Percentiles rank a stretch among this genome's conserved stretches.
Evolutionary conservation across 2,797 vertebrate genomes (phyloP).

Genomic region (Salmo trutta): DNA sequence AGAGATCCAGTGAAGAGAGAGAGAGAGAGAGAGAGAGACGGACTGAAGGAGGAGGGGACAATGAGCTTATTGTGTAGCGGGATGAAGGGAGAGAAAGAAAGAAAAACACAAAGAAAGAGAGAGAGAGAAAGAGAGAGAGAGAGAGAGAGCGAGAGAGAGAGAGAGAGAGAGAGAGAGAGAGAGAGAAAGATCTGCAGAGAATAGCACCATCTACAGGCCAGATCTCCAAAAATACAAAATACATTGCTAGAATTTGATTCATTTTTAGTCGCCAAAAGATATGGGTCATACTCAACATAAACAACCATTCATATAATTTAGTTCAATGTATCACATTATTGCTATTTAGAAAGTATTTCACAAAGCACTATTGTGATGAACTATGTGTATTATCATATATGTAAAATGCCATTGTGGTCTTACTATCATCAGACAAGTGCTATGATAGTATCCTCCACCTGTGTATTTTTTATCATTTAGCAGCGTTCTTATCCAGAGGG

Average conservation of each 20-base stretch:
- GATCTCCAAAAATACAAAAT: conserved; percentile 11
- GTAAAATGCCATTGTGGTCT: too few species aligned
- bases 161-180: background rate
- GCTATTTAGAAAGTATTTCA: background rate
- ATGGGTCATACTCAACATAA: background rate
- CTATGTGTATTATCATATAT: background rate
- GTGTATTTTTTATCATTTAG: background rate
- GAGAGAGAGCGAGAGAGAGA: conserved; percentile 6
- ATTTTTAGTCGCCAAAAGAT: background rate
- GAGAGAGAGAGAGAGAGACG: conserved; percentile 43
- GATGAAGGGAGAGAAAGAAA: conserved; percentile 23
- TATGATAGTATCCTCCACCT: conserved; percentile 10
- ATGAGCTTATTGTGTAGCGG: conserved; percentile 79
- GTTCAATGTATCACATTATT: background rate
- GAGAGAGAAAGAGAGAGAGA: conserved; percentile 45
- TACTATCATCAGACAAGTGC: background rate
- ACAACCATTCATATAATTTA: background rate
- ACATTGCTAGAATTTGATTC: background rate
- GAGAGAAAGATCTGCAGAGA: conserved; percentile 74
- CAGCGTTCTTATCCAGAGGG: background rate
- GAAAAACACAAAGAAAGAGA: background rate
- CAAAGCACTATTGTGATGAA: too few species aligned
- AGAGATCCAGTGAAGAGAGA: conserved; percentile 20
- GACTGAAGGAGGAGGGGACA: conserved; percentile 73
- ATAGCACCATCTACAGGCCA: conserved; percentile 88